Evolutionary conservation across 2,113 vertebrate genomes (phyloP).

Genomic region (Monarcha castaneiventris): DNA sequence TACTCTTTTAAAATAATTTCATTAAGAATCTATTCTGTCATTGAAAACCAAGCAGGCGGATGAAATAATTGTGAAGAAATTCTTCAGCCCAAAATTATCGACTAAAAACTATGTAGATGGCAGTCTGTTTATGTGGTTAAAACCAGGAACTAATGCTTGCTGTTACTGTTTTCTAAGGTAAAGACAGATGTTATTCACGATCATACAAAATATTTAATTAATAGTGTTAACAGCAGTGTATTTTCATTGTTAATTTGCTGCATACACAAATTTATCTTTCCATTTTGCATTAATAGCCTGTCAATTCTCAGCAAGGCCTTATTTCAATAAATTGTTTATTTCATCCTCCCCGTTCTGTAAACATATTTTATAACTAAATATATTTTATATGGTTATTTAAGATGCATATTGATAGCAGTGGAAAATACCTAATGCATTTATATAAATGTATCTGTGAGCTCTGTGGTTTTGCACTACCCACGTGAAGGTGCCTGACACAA

Average conservation of each 20-base stretch:
- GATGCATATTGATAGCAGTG: background rate
- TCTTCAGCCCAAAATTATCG: background rate
- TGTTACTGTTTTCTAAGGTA: background rate
- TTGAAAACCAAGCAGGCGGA: background rate
- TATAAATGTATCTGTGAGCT: background rate
- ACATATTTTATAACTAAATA: background rate
- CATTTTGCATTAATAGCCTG: background rate
- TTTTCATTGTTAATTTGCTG: background rate
- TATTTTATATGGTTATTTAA: background rate
- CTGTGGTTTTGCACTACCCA: background rate
- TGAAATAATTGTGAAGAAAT: background rate
- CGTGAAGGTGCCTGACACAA: background rate
- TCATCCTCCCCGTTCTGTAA: background rate
- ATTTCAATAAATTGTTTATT: background rate
- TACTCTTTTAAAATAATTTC: background rate
- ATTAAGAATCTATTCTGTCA: background rate
- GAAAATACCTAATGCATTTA: background rate
- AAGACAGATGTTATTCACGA: background rate
- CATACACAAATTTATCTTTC: background rate
- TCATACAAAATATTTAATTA: background rate
- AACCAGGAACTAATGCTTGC: background rate
- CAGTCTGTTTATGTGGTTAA: background rate
- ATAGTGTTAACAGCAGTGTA: background rate
- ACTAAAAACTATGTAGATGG: background rate
- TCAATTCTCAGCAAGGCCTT: background rate